Base-by-base conservation (phyloP, 2,888 invertebrate species). In the Plebejus anna region DNA sequence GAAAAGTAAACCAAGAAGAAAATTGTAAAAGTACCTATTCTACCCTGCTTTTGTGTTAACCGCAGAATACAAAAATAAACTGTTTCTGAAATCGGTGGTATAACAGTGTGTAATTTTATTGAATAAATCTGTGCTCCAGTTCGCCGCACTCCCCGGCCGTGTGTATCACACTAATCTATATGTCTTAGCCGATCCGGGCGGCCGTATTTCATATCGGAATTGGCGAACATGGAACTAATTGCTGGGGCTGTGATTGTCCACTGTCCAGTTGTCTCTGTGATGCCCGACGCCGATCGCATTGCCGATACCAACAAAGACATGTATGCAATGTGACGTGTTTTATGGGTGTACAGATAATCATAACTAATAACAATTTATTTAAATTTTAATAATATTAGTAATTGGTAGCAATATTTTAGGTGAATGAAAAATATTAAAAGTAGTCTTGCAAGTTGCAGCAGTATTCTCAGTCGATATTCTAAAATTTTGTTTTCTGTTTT, bases 161-260 rank as follows among this genome's bases (percentile, higher is more conserved):
- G 81, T 90, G 89, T 88, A 73, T 75, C 79, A 47, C 73, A 77
- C 86, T 88, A 89, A 89, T 89, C 88, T 90, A 89, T 90, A 88
- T 89, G 90, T 92, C 92, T 92, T 92, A 85, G 88, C 84, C 86
- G 90, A 91, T 90, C 85, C 86, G 84, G 82, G 83, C 82, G 83
- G 86, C 87, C 88, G 90, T 92, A 91, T 90, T 90, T 92, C 92
- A 92, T 91, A 91, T 90, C 87, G 89, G 81, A 86, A 86, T 85
- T 87, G 84, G 84, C 84, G 87, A 85, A 85, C 84, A 82, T 85
- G 86, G 85, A 87, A 89, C 90, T 91, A 91, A 91, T 91, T 91
- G 91, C 87, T 84, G 84, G 84, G 84, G 84, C 80, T 81, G 83
- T 82, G 83, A 82, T 83, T 86, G 88, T 89, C 87, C 87, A 82